A percentile compares a stretch with the other conserved stretches of the same genome.
phyloP scores from a whole-genome alignment of 1,140 invertebrate genomes.

The Macrosteles quadrilineatus region DNA sequence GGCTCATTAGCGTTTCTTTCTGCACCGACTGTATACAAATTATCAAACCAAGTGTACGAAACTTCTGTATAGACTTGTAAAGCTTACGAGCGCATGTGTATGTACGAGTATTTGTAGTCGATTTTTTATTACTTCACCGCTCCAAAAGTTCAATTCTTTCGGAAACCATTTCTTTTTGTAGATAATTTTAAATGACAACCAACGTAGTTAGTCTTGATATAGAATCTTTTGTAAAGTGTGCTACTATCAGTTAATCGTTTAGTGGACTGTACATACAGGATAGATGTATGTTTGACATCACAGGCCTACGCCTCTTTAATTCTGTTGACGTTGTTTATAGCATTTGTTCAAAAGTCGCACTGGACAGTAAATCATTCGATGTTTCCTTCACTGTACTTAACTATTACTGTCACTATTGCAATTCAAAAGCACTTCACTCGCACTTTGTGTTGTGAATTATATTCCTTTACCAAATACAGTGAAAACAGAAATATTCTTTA shows the following conservation, averaged over 20 bases:
- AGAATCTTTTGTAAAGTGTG: conserved; percentile 26
- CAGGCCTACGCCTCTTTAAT: background rate
- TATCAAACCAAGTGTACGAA: background rate
- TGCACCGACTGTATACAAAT: background rate
- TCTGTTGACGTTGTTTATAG: background rate
- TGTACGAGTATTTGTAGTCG: background rate
- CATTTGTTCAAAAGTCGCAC: too few species aligned
- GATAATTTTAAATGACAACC: background rate
- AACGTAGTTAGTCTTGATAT: conserved; percentile 15
- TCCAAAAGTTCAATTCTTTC: conserved; percentile 8
- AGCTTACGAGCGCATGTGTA: conserved; percentile 24
- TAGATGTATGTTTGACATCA: conserved; percentile 14
- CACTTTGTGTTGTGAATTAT: too few species aligned
- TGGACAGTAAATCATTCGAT: too few species aligned
- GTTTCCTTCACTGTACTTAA: too few species aligned
- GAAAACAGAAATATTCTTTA: too few species aligned
- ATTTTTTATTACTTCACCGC: background rate
- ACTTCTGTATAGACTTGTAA: conserved; percentile 19
- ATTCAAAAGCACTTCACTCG: too few species aligned
- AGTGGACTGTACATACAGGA: conserved; percentile 15
- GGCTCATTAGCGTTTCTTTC: conserved; percentile 5
- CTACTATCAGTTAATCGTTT: background rate
- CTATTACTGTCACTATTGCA: too few species aligned
- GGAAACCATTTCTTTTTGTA: conserved; percentile 5
- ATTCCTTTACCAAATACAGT: too few species aligned